phyloP scores from a whole-genome alignment of 2,797 vertebrate genomes.

The Melanotaenia maccullochi region DNA sequence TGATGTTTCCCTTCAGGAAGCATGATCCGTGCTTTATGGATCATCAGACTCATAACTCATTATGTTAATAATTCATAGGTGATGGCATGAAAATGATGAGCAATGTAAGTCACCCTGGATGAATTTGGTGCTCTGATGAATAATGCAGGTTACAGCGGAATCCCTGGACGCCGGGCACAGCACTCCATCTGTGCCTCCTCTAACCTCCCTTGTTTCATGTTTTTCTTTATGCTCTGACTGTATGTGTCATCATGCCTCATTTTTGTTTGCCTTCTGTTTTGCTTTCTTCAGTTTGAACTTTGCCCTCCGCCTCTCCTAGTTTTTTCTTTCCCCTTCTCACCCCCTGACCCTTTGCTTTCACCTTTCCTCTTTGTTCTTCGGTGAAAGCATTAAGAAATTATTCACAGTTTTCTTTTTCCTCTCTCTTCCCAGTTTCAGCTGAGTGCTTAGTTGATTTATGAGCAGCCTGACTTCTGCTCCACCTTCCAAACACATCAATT shows the following conservation, averaged over 20 bases:
- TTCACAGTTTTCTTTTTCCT: slow-evolving; percentile 66
- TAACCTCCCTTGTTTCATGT: slow-evolving; percentile 15
- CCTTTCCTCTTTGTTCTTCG: slow-evolving; percentile 31
- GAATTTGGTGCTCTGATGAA: slow-evolving; percentile 65
- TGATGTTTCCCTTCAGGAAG: slow-evolving; percentile 25
- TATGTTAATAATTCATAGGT: slow-evolving; percentile 75
- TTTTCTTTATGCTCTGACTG: slow-evolving; percentile 41
- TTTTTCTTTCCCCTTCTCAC: not conserved
- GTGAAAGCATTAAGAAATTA: slow-evolving; percentile 66
- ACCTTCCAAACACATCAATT: not conserved
- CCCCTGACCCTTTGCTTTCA: slow-evolving; percentile 12
- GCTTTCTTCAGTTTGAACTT: slow-evolving; percentile 33
- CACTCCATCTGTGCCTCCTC: not conserved
- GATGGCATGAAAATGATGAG: slow-evolving; percentile 71
- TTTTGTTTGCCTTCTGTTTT: slow-evolving; percentile 33
- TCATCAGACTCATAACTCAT: slow-evolving; percentile 58
- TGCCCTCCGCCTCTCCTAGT: not conserved
- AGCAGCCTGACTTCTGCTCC: slow-evolving; percentile 35
- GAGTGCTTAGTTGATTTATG: slow-evolving; percentile 55
- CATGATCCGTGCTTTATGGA: slow-evolving; percentile 49
- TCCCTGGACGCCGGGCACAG: slow-evolving; percentile 53
- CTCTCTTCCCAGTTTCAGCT: slow-evolving; percentile 22
- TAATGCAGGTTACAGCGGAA: slow-evolving; percentile 64
- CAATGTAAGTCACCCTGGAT: slow-evolving; percentile 70
- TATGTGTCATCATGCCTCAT: slow-evolving; percentile 45